A percentile compares a stretch with the other conserved stretches of the same genome.
Evolutionary conservation across 2,797 vertebrate species (phyloP).

Genomic region (Lates japonicus): DNA sequence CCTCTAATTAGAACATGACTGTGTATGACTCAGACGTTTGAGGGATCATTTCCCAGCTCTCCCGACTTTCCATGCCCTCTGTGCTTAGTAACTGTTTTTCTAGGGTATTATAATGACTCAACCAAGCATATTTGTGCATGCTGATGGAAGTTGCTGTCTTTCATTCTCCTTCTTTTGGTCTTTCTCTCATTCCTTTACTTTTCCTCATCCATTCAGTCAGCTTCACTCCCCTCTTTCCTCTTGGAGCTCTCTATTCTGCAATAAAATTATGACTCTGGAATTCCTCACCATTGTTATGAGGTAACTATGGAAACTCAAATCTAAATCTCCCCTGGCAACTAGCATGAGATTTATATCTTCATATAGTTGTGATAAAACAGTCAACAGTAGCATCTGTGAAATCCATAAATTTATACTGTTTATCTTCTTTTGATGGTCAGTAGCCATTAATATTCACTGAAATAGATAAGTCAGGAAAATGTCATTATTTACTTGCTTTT

Average conservation of each 20-base stretch:
- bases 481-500: background rate
- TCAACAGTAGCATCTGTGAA: background rate
- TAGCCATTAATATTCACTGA: background rate
- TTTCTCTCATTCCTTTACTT: background rate
- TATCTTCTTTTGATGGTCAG: background rate
- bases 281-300: conserved; percentile 73
- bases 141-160: conserved; percentile 15
- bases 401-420: background rate
- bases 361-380: conserved; percentile 11
- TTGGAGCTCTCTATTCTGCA: conserved; percentile 24
- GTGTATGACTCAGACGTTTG: conserved; percentile 78
- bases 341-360: conserved; percentile 18
- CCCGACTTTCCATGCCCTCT: conserved; percentile 66
- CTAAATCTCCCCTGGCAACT: conserved; percentile 36
- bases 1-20: conserved; percentile 71
- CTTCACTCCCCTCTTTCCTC: background rate
- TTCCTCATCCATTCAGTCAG: conserved; percentile 20
- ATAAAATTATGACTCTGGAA: conserved; percentile 62
- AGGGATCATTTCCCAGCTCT: conserved; percentile 71
- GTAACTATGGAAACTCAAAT: conserved; percentile 72
- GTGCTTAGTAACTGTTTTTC: conserved; percentile 61
- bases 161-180: conserved; percentile 4
- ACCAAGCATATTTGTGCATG: conserved; percentile 31
- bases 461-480: background rate
- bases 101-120: conserved; percentile 57